Evolutionary conservation across 1,140 invertebrate species (phyloP), one percentile per base, ranked within the genome.

Genomic region (Diprion similis): DNA sequence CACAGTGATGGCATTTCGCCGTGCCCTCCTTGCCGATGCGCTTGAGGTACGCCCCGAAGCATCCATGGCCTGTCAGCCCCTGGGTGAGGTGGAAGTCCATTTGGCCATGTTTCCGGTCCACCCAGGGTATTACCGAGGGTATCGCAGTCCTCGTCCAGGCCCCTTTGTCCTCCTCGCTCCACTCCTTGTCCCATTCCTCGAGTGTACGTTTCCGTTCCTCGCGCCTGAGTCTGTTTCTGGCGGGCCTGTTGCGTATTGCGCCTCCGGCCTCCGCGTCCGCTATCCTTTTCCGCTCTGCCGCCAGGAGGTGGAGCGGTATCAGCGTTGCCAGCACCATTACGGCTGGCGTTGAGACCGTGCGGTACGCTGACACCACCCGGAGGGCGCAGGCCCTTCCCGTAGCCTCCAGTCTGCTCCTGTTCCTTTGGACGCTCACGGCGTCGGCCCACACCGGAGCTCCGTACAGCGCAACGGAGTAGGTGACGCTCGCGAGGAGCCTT

Each of bases 171-270:
- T 6, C 24, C 2, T 6, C 24, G 1, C 6, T 71, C 45, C 72
- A 80, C 72, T 78, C 79, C 81, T 6, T 13, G 10, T 1, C 1
- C 68, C 17, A 0, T 18, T 15, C 37, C 45, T 67, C 19, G 66
- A 15, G 7, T 0, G 45, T 69, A 19, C 19, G 24, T 1, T 1
- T 0, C 13, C 68, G 17, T 9, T 69, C 68, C 9, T 69, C 68
- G 15, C 68, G 68, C 6, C 24, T 37, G 1, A 37, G 6, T 37
- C 24, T 37, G 24, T 1, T 6, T 6, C n/a, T 10, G 68, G 47
- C 19, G 6, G 45, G 19, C 9, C 15, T 46, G 13, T 15, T n/a
- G n/a, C 24, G 6, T 1, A 69, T 0, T 37, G 45, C 15, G 19
- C 47, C 0, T 3, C 19, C 11, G 19, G 19, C 46, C 1, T 48